Percentiles rank a stretch among this genome's conserved stretches.
Conservation (phyloP, 2,888 invertebrate genomes). For the Argynnis bischoffii region DNA sequence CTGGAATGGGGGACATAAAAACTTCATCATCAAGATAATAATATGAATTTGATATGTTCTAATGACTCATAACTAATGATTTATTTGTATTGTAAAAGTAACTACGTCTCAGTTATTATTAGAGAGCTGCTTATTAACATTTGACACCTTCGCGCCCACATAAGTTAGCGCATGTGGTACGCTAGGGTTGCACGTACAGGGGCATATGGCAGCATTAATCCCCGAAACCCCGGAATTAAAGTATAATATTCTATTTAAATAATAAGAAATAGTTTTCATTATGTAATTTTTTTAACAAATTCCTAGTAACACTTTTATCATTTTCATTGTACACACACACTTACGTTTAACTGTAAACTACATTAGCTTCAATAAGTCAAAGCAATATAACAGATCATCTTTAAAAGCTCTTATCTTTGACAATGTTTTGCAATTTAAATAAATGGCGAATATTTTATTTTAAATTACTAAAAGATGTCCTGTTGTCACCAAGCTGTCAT, state of each 20-base stretch:
- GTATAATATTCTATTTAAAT: too few species aligned
- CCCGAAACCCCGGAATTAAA: too few species aligned
- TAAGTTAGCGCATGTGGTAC: conserved; percentile 22
- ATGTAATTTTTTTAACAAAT: too few species aligned
- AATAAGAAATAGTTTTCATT: too few species aligned
- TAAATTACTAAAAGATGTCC: conserved; percentile 32
- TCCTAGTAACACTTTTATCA: too few species aligned
- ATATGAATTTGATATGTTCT: too few species aligned
- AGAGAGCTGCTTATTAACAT: conserved; percentile 50
- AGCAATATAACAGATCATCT: conserved; percentile 3
- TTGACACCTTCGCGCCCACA: conserved; percentile 49
- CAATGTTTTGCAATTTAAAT: conserved; percentile 22
- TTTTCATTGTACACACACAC: too few species aligned
- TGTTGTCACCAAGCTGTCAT: conserved; percentile 36
- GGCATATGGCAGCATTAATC: too few species aligned
- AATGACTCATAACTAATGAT: not conserved
- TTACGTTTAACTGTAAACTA: not conserved
- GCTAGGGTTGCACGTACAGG: conserved; percentile 12
- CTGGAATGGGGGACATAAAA: conserved; percentile 6
- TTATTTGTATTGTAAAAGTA: conserved; percentile 6
- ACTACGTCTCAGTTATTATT: conserved; percentile 35
- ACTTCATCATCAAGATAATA: too few species aligned
- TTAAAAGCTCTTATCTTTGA: conserved; percentile 5
- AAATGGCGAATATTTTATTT: conserved; percentile 27
- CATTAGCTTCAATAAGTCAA: not conserved